Conservation (phyloP, 2,113 vertebrate genomes). For the Amazona guildingii region DNA sequence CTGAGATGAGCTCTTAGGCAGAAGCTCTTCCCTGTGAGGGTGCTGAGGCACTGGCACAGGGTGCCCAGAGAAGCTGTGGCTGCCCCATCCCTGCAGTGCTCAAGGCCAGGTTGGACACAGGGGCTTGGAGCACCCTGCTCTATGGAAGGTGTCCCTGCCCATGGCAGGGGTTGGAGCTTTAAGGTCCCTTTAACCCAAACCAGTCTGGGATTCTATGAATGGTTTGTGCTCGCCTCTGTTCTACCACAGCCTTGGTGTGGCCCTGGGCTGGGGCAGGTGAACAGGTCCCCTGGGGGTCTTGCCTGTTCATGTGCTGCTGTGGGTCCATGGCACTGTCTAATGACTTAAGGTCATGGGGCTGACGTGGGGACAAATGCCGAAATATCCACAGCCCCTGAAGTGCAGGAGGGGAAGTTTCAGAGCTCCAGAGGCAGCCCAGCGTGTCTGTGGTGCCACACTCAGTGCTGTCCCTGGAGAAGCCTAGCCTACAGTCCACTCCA, state of each 20-base stretch:
- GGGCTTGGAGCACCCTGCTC: no score
- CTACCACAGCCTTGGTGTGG: not conserved
- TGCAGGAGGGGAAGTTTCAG: not conserved
- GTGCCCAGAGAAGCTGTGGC: no score
- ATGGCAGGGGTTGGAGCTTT: no score
- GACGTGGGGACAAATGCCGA: not conserved
- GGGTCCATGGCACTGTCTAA: accelerated
- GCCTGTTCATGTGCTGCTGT: accelerated
- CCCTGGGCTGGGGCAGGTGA: not conserved
- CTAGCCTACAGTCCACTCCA: not conserved
- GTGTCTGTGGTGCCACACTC: accelerated
- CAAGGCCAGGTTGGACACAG: no score
- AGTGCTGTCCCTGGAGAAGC: accelerated
- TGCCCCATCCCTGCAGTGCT: no score
- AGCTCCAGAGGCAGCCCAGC: not conserved
- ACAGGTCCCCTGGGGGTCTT: no score
- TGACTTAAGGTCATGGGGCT: not conserved
- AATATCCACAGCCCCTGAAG: not conserved
- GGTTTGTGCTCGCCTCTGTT: not conserved
- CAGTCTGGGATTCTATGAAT: not conserved
- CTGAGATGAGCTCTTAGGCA: no score
- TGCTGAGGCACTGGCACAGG: no score
- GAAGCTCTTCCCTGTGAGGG: no score
- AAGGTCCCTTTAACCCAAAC: no score
- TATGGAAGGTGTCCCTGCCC: no score